These are phyloP conservation scores for Lithosia quadra DNA, from an alignment of 2,888 invertebrate genomes.

Conservation along the genomic window DNA sequence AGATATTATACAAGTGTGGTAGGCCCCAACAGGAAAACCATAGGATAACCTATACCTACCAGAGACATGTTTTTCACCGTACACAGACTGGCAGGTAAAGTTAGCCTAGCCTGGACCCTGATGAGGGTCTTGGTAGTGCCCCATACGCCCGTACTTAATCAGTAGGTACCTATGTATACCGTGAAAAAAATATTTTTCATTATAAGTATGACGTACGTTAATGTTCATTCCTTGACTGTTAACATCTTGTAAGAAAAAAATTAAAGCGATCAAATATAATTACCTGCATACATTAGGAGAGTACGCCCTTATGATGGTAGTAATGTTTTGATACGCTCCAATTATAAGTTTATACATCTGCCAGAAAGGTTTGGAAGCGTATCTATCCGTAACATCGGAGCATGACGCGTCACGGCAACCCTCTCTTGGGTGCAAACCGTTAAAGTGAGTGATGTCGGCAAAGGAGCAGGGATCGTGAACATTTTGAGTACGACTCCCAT, in stretches of 20 bases:
- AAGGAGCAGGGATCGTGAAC: slow-evolving; percentile 63
- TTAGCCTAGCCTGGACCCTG: background rate
- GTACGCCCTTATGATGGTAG: slow-evolving; percentile 45
- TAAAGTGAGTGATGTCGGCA: slow-evolving; percentile 82
- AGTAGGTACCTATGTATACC: too few relatives aligned
- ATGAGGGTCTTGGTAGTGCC: background rate
- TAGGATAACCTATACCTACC: too few relatives aligned
- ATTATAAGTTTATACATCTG: slow-evolving; percentile 82
- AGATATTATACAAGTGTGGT: too few relatives aligned
- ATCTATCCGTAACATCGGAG: slow-evolving; percentile 78
- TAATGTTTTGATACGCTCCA: slow-evolving; percentile 85
- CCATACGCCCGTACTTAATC: background rate
- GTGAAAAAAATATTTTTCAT: background rate
- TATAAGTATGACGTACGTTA: background rate
- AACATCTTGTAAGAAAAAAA: slow-evolving; percentile 19
- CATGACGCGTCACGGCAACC: slow-evolving; percentile 77
- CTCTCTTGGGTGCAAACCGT: slow-evolving; percentile 82
- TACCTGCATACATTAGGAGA: slow-evolving; percentile 34
- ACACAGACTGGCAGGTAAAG: too few relatives aligned
- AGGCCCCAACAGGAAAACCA: too few relatives aligned
- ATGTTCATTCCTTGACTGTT: slow-evolving; percentile 1
- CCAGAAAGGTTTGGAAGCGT: slow-evolving; percentile 68
- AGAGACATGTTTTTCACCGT: too few relatives aligned
- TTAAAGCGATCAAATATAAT: slow-evolving; percentile 45
- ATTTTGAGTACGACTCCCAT: slow-evolving; percentile 26